Conservation (phyloP, 2,888 invertebrate species). For the Scrobipalpa atriplicella region DNA sequence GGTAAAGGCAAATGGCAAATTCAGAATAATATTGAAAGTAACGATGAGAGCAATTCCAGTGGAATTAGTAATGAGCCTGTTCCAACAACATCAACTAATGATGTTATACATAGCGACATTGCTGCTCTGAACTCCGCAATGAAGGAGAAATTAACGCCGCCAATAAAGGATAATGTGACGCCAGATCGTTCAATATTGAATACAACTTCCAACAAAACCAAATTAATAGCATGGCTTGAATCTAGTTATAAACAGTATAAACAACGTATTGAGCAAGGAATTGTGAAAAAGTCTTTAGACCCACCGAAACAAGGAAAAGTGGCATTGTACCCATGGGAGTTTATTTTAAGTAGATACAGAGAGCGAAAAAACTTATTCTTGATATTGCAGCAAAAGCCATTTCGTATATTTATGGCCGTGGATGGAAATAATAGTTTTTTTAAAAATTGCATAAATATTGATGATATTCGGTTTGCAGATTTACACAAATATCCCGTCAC, state of each 20-base stretch:
- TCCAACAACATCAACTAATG: not conserved
- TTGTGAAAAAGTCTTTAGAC: slow-evolving; percentile 50
- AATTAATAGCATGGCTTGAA: slow-evolving; percentile 65
- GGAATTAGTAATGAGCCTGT: not conserved
- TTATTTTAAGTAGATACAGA: slow-evolving; percentile 65
- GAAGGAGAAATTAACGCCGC: not conserved
- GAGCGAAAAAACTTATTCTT: slow-evolving; percentile 66
- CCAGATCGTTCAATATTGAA: slow-evolving; percentile 8
- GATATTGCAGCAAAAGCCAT: slow-evolving; percentile 57
- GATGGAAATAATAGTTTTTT: slow-evolving; percentile 54
- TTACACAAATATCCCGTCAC: slow-evolving; percentile 64
- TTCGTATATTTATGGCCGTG: slow-evolving; percentile 67
- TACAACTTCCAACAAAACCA: slow-evolving; percentile 45
- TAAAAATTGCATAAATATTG: slow-evolving; percentile 63
- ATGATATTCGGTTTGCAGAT: slow-evolving; percentile 61
- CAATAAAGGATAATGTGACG: not conserved
- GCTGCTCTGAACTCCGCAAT: not conserved
- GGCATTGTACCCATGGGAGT: slow-evolving; percentile 64
- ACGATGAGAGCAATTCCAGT: not conserved
- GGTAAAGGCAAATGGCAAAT: not conserved
- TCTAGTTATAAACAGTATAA: slow-evolving; percentile 64
- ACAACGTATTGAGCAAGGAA: slow-evolving; percentile 49
- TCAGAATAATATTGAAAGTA: slow-evolving; percentile 11
- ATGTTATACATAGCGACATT: not conserved
- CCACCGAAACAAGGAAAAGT: slow-evolving; percentile 60